Evolutionary conservation across 2,888 invertebrate species (phyloP), one percentile per base, ranked within the genome.

Genomic region (Euproctis similis): DNA sequence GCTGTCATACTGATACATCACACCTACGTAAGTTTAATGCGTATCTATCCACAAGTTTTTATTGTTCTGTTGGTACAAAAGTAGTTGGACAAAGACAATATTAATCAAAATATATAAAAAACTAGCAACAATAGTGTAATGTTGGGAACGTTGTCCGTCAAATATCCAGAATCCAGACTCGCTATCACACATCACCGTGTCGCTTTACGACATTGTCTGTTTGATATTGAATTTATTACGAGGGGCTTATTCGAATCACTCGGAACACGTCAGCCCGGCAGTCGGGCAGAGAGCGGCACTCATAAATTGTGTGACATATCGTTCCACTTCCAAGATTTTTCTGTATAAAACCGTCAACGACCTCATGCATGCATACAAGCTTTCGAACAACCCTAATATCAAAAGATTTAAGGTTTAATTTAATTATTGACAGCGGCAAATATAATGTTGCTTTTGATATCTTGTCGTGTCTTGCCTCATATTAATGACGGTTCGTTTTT

Each of bases 281-380:
- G n/a, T n/a, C n/a, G n/a, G n/a, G 52, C 56, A 56, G 60, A 63
- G 64, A 48, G 57, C 57, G 61, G 45, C 55, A 57, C 71, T 76
- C 76, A 75, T 80, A 78, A 78, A 78, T 76, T 76, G 55, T 59
- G 67, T 74, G 77, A 78, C 77, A 76, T 77, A 77, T 75, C 72
- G 74, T 58, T 51, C 60, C 59, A 61, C 57, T 71, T 70, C 69
- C 55, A 53, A 72, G 67, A 72, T 71, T 72, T 69, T 71, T 65
- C 52, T 59, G 54, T 57, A 58, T 62, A 63, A 62, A 61, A 57
- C 52, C 54, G 42, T 43, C 39, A 41, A 30, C 38, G 30, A 38
- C 36, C 34, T 42, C 41, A 36, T 45, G 34, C 47, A 33, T 29
- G 42, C 39, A 35, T 34, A 42, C 46, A 43, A 46, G 34, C 34